Percentiles rank a stretch among this genome's conserved stretches.
Conservation (phyloP, 2,797 vertebrate genomes). For the Falco peregrinus region DNA sequence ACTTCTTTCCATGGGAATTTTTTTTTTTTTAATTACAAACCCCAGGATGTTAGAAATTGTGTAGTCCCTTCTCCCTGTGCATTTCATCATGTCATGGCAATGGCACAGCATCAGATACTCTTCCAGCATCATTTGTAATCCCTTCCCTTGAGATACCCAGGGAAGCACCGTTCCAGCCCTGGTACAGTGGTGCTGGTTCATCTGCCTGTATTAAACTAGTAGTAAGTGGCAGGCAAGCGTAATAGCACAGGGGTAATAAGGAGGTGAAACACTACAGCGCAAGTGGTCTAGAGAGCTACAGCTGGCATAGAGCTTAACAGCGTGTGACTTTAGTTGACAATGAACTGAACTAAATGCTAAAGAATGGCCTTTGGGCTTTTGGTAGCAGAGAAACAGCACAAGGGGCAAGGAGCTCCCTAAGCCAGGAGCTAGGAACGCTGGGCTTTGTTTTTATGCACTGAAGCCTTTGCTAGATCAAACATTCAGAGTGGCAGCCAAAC, state of each 20-base stretch:
- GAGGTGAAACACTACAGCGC: background rate
- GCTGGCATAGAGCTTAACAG: background rate
- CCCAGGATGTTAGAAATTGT: background rate
- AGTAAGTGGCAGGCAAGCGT: background rate
- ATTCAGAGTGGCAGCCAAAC: background rate
- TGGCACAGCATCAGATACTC: background rate
- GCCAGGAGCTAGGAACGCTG: background rate
- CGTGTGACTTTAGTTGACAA: background rate
- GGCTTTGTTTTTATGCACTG: constrained; percentile 1
- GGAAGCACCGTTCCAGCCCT: background rate
- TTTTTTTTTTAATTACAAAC: background rate
- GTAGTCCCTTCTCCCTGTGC: background rate
- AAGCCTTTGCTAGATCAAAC: constrained; percentile 3
- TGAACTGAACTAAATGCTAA: background rate
- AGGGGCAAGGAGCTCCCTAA: background rate
- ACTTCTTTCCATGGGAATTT: background rate
- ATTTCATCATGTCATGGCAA: fast-evolving
- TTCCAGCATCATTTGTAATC: background rate
- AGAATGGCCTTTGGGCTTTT: background rate
- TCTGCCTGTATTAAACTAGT: background rate
- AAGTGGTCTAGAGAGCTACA: background rate
- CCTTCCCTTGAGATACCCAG: background rate
- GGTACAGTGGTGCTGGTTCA: background rate
- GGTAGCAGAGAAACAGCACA: background rate
- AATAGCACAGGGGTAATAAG: background rate